Evolutionary conservation across 2,888 invertebrate species (phyloP).

Genomic region (Heliconius aoede): DNA sequence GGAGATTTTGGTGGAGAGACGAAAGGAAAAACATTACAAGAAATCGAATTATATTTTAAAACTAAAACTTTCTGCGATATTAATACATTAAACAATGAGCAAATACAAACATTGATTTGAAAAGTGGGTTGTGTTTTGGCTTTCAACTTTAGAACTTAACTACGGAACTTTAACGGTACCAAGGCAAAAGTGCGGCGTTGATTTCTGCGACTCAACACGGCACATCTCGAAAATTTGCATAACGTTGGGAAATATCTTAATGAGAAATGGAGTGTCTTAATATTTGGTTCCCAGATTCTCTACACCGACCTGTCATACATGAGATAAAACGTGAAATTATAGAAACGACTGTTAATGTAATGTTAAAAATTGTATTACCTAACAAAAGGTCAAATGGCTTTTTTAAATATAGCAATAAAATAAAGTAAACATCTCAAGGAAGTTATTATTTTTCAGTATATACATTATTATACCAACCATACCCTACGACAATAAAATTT

Average conservation of each 20-base stretch:
- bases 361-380: no score
- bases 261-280: neutral
- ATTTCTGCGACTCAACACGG: no score
- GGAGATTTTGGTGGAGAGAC: constrained; percentile 33
- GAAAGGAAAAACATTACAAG: constrained; percentile 45
- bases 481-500: constrained; percentile 2
- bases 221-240: no score
- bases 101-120: constrained; percentile 29
- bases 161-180: no score
- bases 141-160: no score
- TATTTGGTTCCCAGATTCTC: neutral
- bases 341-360: neutral
- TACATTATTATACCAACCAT: constrained; percentile 1
- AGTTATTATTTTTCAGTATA: neutral
- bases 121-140: neutral
- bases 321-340: neutral
- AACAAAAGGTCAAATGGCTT: no score
- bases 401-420: no score
- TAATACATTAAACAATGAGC: constrained; percentile 24
- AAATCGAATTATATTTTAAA: constrained; percentile 53
- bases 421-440: neutral
- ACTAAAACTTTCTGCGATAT: constrained; percentile 40
- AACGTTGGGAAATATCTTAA: neutral
- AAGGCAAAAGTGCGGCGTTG: no score
- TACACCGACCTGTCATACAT: neutral